Base-by-base conservation (phyloP, 1,140 invertebrate species). In the Macrobrachium nipponense region DNA sequence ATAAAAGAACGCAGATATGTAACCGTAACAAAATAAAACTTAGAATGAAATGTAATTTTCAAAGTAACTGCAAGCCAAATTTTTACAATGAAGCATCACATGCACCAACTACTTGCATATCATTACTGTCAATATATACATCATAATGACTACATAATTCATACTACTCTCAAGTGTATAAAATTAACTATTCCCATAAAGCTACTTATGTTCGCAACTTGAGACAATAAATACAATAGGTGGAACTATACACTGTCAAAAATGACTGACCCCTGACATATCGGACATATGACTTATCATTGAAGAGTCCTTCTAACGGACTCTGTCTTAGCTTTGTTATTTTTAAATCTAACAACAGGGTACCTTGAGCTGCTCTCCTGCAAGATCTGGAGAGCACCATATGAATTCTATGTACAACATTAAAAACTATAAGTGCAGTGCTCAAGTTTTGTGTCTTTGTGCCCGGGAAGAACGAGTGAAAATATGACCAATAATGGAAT, bases 391-490 rank as follows among this genome's bases (percentile, higher is more conserved):
- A 80, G 77, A 80, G 77, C 77, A 80, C 61, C 61, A 80, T 62
- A 64, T 51, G 51, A 61, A 66, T 80, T 61, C 61, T 80, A 80
- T 80, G 20, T 80, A 80, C 77, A 80, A 15, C 62, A 64, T 70
- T 70, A 70, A 43, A 80, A 80, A 80, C 44, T 80, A 75, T 58
- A 18, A 80, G 20, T 80, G 77, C 77, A 80, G 77, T 80, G 77
- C 77, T 80, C 77, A 61, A 80, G 77, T 61, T 80, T 43, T 70
- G 17, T 66, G 23, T 80, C 61, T 80, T 80, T 80, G 77, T 80
- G 77, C 77, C 51, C 77, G 43, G 77, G 77, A 80, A 80, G 77
- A 80, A 80, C 18, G 61, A 66, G 77, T 80, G 77, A 23, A 51
- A 80, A 66, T 64, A 80, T 80, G 62, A 43, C 77, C 58, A 58